These are phyloP conservation scores for Clarias gariepinus DNA, from an alignment of 2,113 vertebrate species.

Conservation along the genomic window DNA sequence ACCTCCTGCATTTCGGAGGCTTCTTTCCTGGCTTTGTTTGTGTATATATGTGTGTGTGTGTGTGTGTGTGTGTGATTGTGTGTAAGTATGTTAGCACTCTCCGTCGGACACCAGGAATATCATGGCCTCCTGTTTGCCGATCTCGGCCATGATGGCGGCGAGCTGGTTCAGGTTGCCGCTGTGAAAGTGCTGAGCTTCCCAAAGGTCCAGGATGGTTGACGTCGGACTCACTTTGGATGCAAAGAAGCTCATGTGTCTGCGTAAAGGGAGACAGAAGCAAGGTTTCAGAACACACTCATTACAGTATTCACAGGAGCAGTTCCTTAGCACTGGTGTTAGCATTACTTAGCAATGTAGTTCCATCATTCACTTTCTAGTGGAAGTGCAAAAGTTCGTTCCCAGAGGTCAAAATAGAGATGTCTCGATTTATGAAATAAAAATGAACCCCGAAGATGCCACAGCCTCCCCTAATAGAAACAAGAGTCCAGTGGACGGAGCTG, in stretches of 20 bases:
- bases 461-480: not conserved
- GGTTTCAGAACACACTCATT: not conserved
- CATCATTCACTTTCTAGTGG: too few relatives aligned
- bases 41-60: conserved; percentile 58
- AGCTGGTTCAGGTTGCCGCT: conserved; percentile 96
- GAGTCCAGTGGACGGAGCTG: not conserved
- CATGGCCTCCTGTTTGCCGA: conserved; percentile 94
- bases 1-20: conserved; percentile 8
- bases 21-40: conserved; percentile 1
- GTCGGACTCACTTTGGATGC: conserved; percentile 95
- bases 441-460: not conserved
- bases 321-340: not conserved
- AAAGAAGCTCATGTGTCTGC: conserved; percentile 96
- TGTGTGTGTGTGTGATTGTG: conserved; percentile 5
- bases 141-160: conserved; percentile 91
- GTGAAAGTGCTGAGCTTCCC: conserved; percentile 96
- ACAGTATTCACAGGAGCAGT: not conserved
- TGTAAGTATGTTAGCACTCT: conserved; percentile 83
- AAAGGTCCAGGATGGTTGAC: conserved; percentile 96
- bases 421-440: too few relatives aligned
- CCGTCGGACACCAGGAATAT: conserved; percentile 95
- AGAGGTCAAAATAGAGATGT: too few relatives aligned
- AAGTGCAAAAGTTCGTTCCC: not conserved
- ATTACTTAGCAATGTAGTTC: not conserved
- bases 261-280: conserved; percentile 12